Evolutionary conservation across 2,797 vertebrate genomes (phyloP).

Genomic region (Percopsis omiscomaycus): DNA sequence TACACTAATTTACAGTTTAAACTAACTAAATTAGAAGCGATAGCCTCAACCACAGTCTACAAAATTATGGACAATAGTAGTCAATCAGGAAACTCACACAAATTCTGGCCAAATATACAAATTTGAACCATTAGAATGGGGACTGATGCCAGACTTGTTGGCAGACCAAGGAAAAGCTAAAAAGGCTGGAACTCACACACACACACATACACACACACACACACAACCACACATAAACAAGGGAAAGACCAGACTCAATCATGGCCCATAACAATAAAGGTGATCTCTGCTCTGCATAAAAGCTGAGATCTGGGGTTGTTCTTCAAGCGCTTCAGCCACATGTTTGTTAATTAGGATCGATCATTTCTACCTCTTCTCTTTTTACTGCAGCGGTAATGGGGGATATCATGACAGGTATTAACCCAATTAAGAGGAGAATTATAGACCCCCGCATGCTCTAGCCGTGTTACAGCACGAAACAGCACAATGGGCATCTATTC

Average conservation of each 20-base stretch:
- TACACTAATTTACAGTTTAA: no score
- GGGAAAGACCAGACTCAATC: slow-evolving; percentile 21
- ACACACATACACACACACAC: slow-evolving; percentile 10
- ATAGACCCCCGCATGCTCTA: slow-evolving; percentile 50
- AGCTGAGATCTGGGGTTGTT: slow-evolving; percentile 56
- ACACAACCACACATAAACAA: not conserved
- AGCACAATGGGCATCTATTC: slow-evolving; percentile 57
- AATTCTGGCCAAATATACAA: no score
- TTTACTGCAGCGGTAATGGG: slow-evolving; percentile 66
- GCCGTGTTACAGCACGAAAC: slow-evolving; percentile 49
- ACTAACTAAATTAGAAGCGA: no score
- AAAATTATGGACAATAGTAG: no score
- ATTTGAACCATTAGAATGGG: no score
- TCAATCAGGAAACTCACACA: no score
- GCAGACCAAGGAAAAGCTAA: no score
- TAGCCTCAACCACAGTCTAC: no score
- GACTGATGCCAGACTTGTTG: no score
- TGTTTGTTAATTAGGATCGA: slow-evolving; percentile 59
- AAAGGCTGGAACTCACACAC: not conserved
- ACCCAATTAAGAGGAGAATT: slow-evolving; percentile 70
- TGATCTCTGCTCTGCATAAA: slow-evolving; percentile 42
- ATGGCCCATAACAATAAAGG: slow-evolving; percentile 51
- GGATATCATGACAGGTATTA: slow-evolving; percentile 71
- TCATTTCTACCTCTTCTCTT: slow-evolving; percentile 53
- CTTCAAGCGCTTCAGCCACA: slow-evolving; percentile 53